Percentiles rank a stretch among this genome's conserved stretches.
These are phyloP conservation scores for Xanthia togata DNA, from an alignment of 2,888 invertebrate genomes.

Conservation along the genomic window DNA sequence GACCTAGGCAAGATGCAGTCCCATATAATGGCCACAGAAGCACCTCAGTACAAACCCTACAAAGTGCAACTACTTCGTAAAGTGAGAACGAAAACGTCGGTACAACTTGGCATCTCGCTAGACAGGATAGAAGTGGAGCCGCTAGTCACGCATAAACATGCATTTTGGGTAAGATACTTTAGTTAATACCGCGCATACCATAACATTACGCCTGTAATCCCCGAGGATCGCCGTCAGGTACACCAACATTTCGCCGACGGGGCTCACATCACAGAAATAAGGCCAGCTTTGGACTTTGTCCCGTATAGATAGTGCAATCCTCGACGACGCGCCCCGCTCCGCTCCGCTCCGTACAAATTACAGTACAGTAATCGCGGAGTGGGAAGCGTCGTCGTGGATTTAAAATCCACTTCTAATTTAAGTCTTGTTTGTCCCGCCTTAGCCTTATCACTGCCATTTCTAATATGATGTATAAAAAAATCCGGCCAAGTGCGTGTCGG, in stretches of 20 bases:
- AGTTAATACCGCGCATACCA: too few species aligned
- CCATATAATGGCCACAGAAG: constrained; percentile 95
- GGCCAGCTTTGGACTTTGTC: background rate
- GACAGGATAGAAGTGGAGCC: constrained; percentile 98
- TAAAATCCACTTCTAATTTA: background rate
- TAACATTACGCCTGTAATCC: too few species aligned
- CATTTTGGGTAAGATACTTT: constrained; percentile 89
- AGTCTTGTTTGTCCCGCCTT: background rate
- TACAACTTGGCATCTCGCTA: constrained; percentile 96
- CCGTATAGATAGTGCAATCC: too few species aligned
- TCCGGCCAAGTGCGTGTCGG: too few species aligned
- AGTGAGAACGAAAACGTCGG: constrained; percentile 95
- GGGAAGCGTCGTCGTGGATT: too few species aligned
- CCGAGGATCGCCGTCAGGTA: too few species aligned
- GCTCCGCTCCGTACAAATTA: too few species aligned
- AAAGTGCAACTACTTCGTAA: constrained; percentile 94
- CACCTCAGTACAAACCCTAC: constrained; percentile 96
- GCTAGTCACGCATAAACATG: constrained; percentile 92
- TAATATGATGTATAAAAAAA: too few species aligned
- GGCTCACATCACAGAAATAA: background rate
- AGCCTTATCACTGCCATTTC: too few species aligned
- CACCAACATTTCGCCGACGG: too few species aligned
- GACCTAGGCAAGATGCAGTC: constrained; percentile 93
- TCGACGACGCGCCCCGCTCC: too few species aligned
- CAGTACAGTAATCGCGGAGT: too few species aligned